Evolutionary conservation across 2,113 vertebrate species (phyloP), one percentile per base, ranked within the genome.

Genomic region (Osmerus eperlanus): DNA sequence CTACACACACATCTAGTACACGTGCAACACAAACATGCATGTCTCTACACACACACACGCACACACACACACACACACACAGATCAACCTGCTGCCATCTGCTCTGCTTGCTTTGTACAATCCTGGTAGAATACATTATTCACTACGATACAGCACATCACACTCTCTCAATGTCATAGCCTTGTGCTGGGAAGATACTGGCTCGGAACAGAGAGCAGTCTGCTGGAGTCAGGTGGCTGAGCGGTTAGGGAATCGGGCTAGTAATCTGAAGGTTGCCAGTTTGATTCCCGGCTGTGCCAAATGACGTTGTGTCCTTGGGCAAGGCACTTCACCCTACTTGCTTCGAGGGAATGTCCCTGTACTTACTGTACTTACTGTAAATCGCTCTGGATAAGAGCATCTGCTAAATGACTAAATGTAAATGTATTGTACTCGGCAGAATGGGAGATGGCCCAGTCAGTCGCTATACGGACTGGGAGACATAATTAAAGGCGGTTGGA

Each of bases 31-130:
- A 53, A 13, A 53, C 13, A 55, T 52, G 25, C 14, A 67, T 51
- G 6, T 23, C 52, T 25, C 7, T 25, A 69, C 25, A 36, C 55
- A 58, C 67, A 32, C 67, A 36, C 55, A 23, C 36, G 54, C 63
- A 68, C 74, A 72, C 74, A 74, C 78, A 77, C 72, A 78, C 81
- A 81, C 78, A 83, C 77, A 78, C 79, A 77, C 60, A 29, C 67
- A 87, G 81, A 89, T 86, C 87, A 88, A 86, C 88, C 85, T 89
- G 83, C 88, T 89, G 84, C 89, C 89, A 91, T 90, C 90, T 91
- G 90, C 84, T 90, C 88, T 71, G 78, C 55, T 73, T 72, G 75
- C 87, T 83, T 83, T 78, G 81, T 87, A 89, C 89, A 90, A 87
- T 87, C 85, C 86, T 87, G 52, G 81, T 85, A 87, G 86, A 91